Evolutionary conservation across 1,140 invertebrate genomes (phyloP).

Genomic region (Drosophila santomea): DNA sequence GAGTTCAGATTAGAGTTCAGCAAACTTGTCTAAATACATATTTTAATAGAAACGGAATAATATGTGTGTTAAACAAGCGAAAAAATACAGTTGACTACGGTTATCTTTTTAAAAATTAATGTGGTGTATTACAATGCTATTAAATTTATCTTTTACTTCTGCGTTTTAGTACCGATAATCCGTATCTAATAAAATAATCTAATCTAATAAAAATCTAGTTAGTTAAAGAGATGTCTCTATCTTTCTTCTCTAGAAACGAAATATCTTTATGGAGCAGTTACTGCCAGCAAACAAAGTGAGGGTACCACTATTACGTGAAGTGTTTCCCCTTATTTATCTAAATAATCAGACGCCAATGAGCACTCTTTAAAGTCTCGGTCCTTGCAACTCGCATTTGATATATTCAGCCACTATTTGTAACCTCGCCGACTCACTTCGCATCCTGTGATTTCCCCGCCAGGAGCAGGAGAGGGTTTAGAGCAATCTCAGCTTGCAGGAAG

Average conservation of each 20-base stretch:
- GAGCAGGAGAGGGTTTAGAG: neutral
- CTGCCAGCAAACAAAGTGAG: neutral
- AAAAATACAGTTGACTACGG: neutral
- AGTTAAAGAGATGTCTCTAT: neutral
- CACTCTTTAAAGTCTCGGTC: constrained; percentile 4
- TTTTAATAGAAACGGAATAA: neutral
- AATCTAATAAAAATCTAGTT: neutral
- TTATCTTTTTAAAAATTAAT: too few species aligned
- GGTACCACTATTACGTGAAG: neutral
- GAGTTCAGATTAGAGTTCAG: constrained; percentile 10
- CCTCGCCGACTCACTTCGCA: constrained; percentile 4
- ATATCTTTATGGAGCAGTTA: constrained; percentile 11
- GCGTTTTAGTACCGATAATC: neutral
- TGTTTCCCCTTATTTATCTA: constrained; percentile 3
- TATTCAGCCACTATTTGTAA: constrained; percentile 12
- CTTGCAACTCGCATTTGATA: neutral
- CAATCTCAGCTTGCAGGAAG: constrained; percentile 34
- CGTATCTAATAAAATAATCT: neutral
- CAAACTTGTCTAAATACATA: constrained; percentile 2
- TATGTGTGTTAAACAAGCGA: neutral
- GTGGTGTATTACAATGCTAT: too few species aligned
- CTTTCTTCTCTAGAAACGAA: neutral
- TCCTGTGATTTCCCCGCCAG: constrained; percentile 16
- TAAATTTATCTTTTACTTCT: too few species aligned
- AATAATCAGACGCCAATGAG: neutral